Conservation (phyloP, 2,888 invertebrate genomes). For the Belgica antarctica region DNA sequence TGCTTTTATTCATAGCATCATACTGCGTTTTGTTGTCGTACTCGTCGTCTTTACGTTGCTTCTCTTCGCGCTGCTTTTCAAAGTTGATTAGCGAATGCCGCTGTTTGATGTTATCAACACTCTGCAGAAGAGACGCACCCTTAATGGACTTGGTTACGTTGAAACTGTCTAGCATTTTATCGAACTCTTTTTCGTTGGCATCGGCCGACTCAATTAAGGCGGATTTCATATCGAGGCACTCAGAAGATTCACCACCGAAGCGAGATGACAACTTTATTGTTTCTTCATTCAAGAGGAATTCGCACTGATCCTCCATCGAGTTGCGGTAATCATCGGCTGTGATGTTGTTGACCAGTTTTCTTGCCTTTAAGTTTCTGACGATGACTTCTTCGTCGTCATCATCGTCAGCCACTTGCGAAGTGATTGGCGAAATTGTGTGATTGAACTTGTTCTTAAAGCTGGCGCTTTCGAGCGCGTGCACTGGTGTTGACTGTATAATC, state of each 20-base stretch:
- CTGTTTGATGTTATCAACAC: constrained; percentile 53
- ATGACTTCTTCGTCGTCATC: constrained; percentile 22
- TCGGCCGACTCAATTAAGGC: neutral
- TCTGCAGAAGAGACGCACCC: constrained; percentile 53
- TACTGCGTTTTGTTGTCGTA: constrained; percentile 42
- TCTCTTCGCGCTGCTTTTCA: constrained; percentile 45
- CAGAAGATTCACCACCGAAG: constrained; percentile 23
- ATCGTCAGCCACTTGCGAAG: neutral
- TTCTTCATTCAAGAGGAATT: constrained; percentile 36
- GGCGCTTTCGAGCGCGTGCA: neutral
- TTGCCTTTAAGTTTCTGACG: constrained; percentile 27
- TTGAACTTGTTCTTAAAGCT: constrained; percentile 13
- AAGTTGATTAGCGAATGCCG: constrained; percentile 47
- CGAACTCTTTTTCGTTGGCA: constrained; percentile 51
- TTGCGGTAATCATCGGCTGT: constrained; percentile 30
- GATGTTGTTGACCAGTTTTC: constrained; percentile 25
- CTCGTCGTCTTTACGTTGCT: constrained; percentile 32
- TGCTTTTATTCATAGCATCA: constrained; percentile 45
- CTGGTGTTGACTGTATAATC: constrained; percentile 33
- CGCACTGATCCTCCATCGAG: constrained; percentile 41
- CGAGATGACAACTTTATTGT: constrained; percentile 13
- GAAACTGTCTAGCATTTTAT: constrained; percentile 52
- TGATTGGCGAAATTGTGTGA: constrained; percentile 29
- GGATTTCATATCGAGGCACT: neutral
- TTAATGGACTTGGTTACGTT: constrained; percentile 51